These are phyloP conservation scores for Phenacoccus solenopsis DNA, from an alignment of 1,140 invertebrate genomes.

Conservation along the genomic window DNA sequence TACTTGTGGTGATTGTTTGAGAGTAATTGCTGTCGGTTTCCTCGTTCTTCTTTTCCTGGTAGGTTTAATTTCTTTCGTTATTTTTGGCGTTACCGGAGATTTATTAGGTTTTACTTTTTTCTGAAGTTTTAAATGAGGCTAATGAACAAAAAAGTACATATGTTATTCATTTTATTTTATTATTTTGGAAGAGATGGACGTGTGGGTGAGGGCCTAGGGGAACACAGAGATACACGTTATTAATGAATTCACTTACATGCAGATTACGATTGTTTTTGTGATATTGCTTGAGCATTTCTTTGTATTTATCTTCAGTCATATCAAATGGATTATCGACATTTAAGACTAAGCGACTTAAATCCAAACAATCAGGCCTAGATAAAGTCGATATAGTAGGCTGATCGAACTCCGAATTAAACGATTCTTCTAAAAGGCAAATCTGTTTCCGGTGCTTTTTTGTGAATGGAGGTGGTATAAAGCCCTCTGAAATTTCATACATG, in stretches of 20 bases:
- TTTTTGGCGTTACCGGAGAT: neutral
- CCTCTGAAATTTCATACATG: conserved; percentile 40
- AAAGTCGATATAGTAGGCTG: conserved; percentile 37
- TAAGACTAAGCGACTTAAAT: conserved; percentile 36
- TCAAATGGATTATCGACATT: conserved; percentile 40
- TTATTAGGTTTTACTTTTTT: conserved; percentile 8
- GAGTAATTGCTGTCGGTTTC: neutral
- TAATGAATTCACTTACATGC: neutral
- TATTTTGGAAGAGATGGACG: too few species aligned
- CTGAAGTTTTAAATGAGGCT: conserved; percentile 7
- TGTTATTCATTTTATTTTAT: too few species aligned
- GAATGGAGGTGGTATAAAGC: conserved; percentile 36
- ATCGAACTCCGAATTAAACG: conserved; percentile 39
- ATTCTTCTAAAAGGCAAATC: conserved; percentile 32
- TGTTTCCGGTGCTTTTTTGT: conserved; percentile 40
- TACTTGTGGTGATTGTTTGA: neutral
- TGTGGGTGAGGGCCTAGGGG: too few species aligned
- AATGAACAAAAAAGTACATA: neutral
- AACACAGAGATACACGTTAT: neutral
- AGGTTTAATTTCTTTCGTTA: neutral
- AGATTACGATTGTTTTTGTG: neutral
- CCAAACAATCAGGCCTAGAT: conserved; percentile 33
- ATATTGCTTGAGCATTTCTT: conserved; percentile 40
- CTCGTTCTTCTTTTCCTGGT: neutral
- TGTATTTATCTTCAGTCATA: conserved; percentile 53